Evolutionary conservation across 2,797 vertebrate species (phyloP).

Genomic region (Pristis pectinata): DNA sequence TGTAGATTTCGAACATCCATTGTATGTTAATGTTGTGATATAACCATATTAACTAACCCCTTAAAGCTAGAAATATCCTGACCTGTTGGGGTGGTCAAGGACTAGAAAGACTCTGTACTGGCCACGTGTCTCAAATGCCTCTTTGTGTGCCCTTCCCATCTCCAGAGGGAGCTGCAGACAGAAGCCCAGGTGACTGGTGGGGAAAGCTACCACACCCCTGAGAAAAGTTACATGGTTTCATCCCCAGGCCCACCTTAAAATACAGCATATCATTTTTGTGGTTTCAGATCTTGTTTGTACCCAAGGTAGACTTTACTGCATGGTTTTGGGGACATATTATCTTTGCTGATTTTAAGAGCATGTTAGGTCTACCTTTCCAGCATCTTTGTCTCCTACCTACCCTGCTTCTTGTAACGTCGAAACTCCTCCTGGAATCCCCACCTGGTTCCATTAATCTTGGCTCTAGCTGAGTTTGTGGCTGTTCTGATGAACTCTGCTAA

Average conservation of each 20-base stretch:
- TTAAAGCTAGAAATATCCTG: background rate
- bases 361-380: background rate
- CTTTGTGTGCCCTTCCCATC: too few relatives aligned
- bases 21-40: too few relatives aligned
- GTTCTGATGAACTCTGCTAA: background rate
- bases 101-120: background rate
- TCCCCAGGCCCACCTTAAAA: background rate
- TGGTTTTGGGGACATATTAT: background rate
- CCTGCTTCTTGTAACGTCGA: background rate
- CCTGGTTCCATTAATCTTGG: background rate
- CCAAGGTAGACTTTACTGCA: too few relatives aligned
- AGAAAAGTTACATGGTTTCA: background rate
- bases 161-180: background rate
- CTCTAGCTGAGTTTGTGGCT: background rate
- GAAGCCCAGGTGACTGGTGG: background rate
- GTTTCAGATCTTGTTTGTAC: too few relatives aligned
- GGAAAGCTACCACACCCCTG: background rate
- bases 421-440: background rate
- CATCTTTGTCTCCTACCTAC: background rate
- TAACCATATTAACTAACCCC: too few relatives aligned
- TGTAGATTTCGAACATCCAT: background rate
- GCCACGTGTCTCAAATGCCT: background rate
- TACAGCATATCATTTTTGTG: background rate
- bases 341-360: background rate
- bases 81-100: background rate